These are phyloP conservation scores for Drosophila tristis DNA, from an alignment of 1,140 invertebrate genomes.

Conservation along the genomic window DNA sequence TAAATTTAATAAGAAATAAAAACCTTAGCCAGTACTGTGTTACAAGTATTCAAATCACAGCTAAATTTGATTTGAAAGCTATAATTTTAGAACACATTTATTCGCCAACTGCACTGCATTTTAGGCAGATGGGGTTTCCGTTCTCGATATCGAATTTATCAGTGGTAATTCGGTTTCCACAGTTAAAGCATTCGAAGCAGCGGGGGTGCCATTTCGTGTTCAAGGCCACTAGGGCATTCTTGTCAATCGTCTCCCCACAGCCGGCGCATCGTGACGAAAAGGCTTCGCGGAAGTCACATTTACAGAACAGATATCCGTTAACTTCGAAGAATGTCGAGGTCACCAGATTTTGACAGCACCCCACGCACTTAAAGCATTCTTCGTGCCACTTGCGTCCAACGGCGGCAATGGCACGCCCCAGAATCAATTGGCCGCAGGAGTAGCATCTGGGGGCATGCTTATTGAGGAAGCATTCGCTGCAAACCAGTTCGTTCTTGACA, in stretches of 20 bases:
- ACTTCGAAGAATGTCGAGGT: constrained; percentile 37
- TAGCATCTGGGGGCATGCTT: constrained; percentile 31
- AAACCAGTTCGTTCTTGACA: constrained; percentile 35
- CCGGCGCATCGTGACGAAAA: constrained; percentile 45
- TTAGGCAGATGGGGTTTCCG: constrained; percentile 29
- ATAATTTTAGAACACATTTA: not conserved
- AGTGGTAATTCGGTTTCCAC: constrained; percentile 3
- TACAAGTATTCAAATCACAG: too few species aligned
- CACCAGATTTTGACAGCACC: constrained; percentile 33
- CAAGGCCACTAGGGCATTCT: constrained; percentile 31
- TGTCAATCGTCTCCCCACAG: constrained; percentile 34
- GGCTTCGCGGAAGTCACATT: constrained; percentile 34
- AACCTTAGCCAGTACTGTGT: too few species aligned
- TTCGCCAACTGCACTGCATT: constrained; percentile 2
- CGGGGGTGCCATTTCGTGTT: constrained; percentile 49
- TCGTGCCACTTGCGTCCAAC: constrained; percentile 52
- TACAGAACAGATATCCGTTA: constrained; percentile 55
- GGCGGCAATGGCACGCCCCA: constrained; percentile 21
- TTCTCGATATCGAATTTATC: constrained; percentile 17
- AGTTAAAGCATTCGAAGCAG: constrained; percentile 28
- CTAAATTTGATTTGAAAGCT: too few species aligned
- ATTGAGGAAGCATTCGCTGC: constrained; percentile 28
- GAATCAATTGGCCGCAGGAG: constrained; percentile 25
- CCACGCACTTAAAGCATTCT: constrained; percentile 46
- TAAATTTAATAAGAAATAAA: constrained; percentile 19